These are phyloP conservation scores for Hydractinia symbiolongicarpus DNA, from an alignment of 30 jellyfish, hydroid and myxozoan genomes.

Conservation along the genomic window DNA sequence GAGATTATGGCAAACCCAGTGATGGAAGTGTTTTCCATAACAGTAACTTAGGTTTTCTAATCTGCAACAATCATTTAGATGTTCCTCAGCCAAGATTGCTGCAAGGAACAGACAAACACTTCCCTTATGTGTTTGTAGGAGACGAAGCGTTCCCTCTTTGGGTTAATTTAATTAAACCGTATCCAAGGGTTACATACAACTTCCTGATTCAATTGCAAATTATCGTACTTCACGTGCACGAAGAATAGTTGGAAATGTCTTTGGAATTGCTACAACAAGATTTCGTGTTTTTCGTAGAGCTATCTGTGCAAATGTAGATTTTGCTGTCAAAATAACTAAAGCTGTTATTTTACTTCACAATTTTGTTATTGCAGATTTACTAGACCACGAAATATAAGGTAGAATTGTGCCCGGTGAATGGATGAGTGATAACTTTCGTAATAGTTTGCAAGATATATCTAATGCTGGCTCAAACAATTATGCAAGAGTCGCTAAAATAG, in stretches of 20 bases:
- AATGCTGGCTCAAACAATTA: no score
- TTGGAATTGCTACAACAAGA: no score
- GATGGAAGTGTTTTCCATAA: constrained; percentile 18
- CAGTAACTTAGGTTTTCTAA: neutral
- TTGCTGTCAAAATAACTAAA: constrained; percentile 30
- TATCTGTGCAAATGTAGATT: neutral
- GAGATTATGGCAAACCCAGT: constrained; percentile 36
- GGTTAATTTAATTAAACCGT: constrained; percentile 42
- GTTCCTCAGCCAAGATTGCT: constrained; percentile 53
- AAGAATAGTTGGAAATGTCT: no score
- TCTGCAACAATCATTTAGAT: constrained; percentile 16
- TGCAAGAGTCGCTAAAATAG: no score
- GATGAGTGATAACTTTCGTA: no score
- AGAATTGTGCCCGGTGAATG: no score
- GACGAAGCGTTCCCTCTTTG: constrained; percentile 58
- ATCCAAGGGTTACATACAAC: no score
- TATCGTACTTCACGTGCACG: no score
- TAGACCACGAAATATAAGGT: no score
- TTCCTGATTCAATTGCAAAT: no score
- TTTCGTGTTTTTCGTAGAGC: no score
- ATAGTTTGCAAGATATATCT: no score
- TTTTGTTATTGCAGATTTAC: constrained; percentile 10
- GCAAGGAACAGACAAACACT: constrained; percentile 38
- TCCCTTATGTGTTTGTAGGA: constrained; percentile 54
- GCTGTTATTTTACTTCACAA: constrained; percentile 44